Conservation (phyloP, 2,888 invertebrate genomes). For the Pollenia amentaria region DNA sequence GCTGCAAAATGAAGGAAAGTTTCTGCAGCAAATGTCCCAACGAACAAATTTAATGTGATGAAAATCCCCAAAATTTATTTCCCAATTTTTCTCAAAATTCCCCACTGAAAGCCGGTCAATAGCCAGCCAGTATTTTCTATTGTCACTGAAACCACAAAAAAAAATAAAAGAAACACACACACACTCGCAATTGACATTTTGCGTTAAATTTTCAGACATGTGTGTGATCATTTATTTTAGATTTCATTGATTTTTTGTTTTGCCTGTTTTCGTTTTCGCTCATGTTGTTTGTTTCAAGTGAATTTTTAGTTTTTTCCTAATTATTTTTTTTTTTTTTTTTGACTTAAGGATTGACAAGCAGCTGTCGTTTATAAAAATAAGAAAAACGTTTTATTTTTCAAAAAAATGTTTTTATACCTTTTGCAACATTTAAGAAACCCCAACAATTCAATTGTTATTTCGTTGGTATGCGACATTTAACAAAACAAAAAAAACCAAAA, state of each 20-base stretch:
- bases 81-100: too few species aligned
- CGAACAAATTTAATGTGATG: too few species aligned
- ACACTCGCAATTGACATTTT: constrained; percentile 67
- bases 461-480: constrained; percentile 54
- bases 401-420: constrained; percentile 3
- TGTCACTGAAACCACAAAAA: constrained; percentile 30
- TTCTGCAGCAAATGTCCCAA: too few species aligned
- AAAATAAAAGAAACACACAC: too few species aligned
- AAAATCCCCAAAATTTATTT: too few species aligned
- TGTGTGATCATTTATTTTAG: constrained; percentile 70
- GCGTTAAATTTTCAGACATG: constrained; percentile 71
- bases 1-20: too few species aligned
- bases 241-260: constrained; percentile 67
- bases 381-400: constrained; percentile 51
- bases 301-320: constrained; percentile 36
- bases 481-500: constrained; percentile 28
- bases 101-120: too few species aligned
- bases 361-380: constrained; percentile 54
- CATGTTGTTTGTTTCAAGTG: constrained; percentile 30
- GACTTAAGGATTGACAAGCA: constrained; percentile 67
- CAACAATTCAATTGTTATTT: constrained; percentile 68
- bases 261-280: constrained; percentile 14
- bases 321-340: not conserved
- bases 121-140: constrained; percentile 44
- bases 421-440: constrained; percentile 2